These are phyloP conservation scores for Cnemophilus loriae DNA, from an alignment of 2,113 vertebrate genomes.

Conservation along the genomic window DNA sequence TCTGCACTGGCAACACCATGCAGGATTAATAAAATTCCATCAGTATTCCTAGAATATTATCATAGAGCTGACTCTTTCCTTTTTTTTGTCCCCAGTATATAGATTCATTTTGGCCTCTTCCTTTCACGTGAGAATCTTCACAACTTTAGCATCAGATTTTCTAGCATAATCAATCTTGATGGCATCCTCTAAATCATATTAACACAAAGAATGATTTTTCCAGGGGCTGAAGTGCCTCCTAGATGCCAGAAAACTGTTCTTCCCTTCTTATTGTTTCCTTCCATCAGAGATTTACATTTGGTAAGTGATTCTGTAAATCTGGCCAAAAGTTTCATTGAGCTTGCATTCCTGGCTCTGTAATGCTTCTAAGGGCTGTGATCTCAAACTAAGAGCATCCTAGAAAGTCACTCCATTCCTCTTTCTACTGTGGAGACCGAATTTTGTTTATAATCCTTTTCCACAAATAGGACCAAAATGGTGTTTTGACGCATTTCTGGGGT, in stretches of 20 bases:
- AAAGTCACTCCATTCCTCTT: neutral
- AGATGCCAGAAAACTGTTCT: neutral
- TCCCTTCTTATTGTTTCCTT: neutral
- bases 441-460: neutral
- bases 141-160: neutral
- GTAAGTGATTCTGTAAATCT: neutral
- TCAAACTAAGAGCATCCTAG: neutral
- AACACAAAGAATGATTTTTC: neutral
- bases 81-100: neutral
- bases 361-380: neutral
- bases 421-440: neutral
- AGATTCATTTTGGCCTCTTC: neutral
- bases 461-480: neutral
- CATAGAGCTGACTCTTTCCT: neutral
- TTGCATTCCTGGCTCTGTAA: neutral
- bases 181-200: neutral
- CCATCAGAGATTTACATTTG: neutral
- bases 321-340: neutral
- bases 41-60: neutral
- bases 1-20: neutral
- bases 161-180: neutral
- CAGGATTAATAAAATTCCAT: neutral
- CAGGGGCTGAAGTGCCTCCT: neutral
- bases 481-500: neutral
- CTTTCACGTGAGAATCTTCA: neutral